These are phyloP conservation scores for Papilio elwesi DNA, from an alignment of 2,888 invertebrate genomes.

Conservation along the genomic window DNA sequence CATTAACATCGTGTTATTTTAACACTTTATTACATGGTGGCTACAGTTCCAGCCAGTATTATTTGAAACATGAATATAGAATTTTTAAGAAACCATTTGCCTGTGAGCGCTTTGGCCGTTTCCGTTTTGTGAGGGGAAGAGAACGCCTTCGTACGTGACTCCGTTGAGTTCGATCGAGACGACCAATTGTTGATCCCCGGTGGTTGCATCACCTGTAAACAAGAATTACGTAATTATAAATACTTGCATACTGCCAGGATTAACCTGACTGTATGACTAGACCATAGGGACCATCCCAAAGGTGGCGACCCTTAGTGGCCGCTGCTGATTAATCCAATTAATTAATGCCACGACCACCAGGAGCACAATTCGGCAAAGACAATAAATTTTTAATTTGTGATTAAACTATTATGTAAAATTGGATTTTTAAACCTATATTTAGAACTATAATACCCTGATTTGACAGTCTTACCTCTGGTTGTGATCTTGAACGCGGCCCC, in stretches of 20 bases:
- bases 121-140: conserved; percentile 85
- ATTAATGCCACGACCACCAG: too few species aligned
- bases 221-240: conserved; percentile 44
- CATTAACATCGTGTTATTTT: neutral
- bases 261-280: conserved; percentile 20
- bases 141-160: conserved; percentile 96
- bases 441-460: too few species aligned
- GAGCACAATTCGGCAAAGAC: too few species aligned
- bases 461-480: conserved; percentile 86
- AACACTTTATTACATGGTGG: neutral
- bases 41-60: conserved; percentile 14
- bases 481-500: conserved; percentile 94
- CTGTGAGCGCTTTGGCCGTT: conserved; percentile 75
- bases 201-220: conserved; percentile 90
- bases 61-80: conserved; percentile 29
- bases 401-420: too few species aligned
- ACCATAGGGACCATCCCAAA: too few species aligned
- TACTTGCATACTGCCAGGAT: conserved; percentile 1
- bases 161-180: conserved; percentile 99
- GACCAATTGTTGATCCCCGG: conserved; percentile 94
- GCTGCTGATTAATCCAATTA: too few species aligned
- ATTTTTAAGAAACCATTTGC: conserved; percentile 76
- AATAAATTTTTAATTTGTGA: too few species aligned
- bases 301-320: too few species aligned
- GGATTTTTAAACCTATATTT: too few species aligned